Conservation (phyloP, 92 coral and sea anemone genomes). For the Palythoa grandiflora region DNA sequence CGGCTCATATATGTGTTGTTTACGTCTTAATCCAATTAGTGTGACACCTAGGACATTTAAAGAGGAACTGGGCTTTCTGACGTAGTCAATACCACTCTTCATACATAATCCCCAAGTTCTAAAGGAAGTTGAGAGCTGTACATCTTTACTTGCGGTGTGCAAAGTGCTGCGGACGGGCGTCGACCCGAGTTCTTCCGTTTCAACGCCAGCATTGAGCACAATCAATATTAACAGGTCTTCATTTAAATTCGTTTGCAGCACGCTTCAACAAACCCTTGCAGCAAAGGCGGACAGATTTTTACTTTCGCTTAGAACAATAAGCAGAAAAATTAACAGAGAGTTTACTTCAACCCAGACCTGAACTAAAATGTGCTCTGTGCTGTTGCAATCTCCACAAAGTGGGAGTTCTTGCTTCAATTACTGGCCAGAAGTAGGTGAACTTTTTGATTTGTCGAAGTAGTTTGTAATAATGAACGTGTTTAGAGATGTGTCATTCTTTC, state of each 20-base stretch:
- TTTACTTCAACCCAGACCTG: background rate
- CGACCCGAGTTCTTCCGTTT: background rate
- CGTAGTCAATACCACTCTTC: background rate
- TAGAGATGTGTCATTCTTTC: background rate
- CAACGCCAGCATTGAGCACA: background rate
- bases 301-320: slow-evolving; percentile 9
- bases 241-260: slow-evolving; percentile 10
- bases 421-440: slow-evolving; percentile 33
- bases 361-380: slow-evolving; percentile 13
- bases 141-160: slow-evolving; percentile 13
- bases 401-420: slow-evolving; percentile 14
- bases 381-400: slow-evolving; percentile 13
- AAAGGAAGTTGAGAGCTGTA: background rate
- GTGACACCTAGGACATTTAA: background rate
- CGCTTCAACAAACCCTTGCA: slow-evolving; percentile 38
- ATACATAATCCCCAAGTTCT: background rate
- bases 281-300: slow-evolving; percentile 7
- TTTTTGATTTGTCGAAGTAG: background rate
- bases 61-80: slow-evolving; percentile 12
- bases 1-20: background rate
- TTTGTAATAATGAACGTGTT: background rate
- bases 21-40: slow-evolving; percentile 13
- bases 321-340: slow-evolving; percentile 1
- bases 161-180: slow-evolving; percentile 33
- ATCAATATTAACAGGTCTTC: slow-evolving; percentile 16